Percentiles rank a stretch among this genome's conserved stretches.
Conservation (phyloP, 92 coral and sea anemone genomes). For the Umimayanthus chanpuru region DNA sequence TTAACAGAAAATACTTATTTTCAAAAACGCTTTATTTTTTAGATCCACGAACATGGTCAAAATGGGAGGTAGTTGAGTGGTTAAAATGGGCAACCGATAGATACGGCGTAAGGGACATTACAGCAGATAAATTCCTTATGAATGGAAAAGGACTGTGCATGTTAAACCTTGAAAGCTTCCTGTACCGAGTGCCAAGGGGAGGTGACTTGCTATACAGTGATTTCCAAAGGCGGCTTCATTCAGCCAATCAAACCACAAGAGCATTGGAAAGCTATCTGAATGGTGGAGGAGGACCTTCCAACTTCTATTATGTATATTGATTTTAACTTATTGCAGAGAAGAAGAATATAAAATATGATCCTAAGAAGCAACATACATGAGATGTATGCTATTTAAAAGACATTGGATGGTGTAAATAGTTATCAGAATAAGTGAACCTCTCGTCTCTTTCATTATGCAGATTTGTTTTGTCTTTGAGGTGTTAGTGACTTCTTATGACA, state of each 20-base stretch:
- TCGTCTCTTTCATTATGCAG: slow-evolving; percentile 21
- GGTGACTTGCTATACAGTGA: slow-evolving; percentile 89
- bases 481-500: not conserved
- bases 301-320: slow-evolving; percentile 86
- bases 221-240: slow-evolving; percentile 81
- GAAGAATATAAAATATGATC: slow-evolving; percentile 53
- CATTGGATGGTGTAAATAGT: slow-evolving; percentile 27
- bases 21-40: not conserved
- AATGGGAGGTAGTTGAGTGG: slow-evolving; percentile 97
- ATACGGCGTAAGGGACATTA: slow-evolving; percentile 79
- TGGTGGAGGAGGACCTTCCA: slow-evolving; percentile 65
- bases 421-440: not conserved
- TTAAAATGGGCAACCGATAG: slow-evolving; percentile 92
- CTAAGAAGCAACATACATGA: slow-evolving; percentile 57
- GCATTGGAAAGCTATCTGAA: slow-evolving; percentile 78
- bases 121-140: slow-evolving; percentile 95
- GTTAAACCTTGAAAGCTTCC: slow-evolving; percentile 82
- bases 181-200: slow-evolving; percentile 91
- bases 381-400: slow-evolving; percentile 83
- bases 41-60: slow-evolving; percentile 95
- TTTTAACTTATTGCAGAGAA: slow-evolving; percentile 38
- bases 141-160: slow-evolving; percentile 99
- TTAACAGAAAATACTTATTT: not conserved
- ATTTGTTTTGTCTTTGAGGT: not conserved
- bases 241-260: slow-evolving; percentile 76